Evolutionary conservation across 2,888 invertebrate species (phyloP), one percentile per base, ranked within the genome.

Genomic region (Pristionchus fissidentatus): DNA sequence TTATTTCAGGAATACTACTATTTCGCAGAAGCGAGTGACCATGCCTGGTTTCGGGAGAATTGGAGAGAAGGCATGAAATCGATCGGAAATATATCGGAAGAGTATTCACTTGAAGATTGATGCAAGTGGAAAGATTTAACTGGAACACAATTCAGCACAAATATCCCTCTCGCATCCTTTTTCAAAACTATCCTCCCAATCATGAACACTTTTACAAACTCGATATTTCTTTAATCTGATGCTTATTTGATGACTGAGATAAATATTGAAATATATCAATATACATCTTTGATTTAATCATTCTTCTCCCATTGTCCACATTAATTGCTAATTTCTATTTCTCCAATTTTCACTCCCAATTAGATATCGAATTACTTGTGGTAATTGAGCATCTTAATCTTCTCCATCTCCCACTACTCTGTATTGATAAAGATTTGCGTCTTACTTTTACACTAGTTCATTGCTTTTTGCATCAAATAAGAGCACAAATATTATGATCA

Each of bases 231-330:
- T 70, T 70, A 70, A 26, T 70, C 38, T 70, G 70, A 43, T 22
- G 38, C 22, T 70, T 38, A 70, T 70, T 70, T 70, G 70, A 41
- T 70, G 70, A 70, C 41, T 43, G 70, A 70, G 70, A 70, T 70
- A 70, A 70, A 70, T 35, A 41, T n/a, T 43, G 35, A 66, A 41
- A 70, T 70, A 38, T n/a, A n/a, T n/a, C n/a, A 41, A 41, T 35
- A 41, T 43, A 26, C 10, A 26, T 70, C n/a, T 3, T n/a, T n/a
- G n/a, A n/a, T n/a, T n/a, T n/a, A 7, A 60, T 19, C 29, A 60
- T 60, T 60, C 60, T 32, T 60, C 60, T 1, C 29, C 29, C 10
- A 32, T 60, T 32, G 60, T 15, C 1, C 32, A 10, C 10, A 10
- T 32, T 15, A 19, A 38, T 7, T 41, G 41, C 38, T 70, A 41